Evolutionary conservation across 1,140 invertebrate genomes (phyloP).

Genomic region (Schmidtea mediterranea): DNA sequence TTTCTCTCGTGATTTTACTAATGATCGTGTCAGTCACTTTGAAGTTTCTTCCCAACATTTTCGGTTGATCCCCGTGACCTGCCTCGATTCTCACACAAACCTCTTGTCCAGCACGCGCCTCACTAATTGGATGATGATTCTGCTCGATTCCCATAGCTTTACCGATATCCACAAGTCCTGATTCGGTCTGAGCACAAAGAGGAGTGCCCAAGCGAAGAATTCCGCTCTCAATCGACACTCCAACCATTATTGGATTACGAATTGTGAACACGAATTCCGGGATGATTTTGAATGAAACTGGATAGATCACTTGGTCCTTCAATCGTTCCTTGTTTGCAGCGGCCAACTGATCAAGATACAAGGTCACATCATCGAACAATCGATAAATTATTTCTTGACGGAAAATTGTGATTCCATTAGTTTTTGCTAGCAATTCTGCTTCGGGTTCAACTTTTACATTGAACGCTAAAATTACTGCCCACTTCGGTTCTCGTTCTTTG

Average conservation of each 20-base stretch:
- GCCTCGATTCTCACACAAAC: constrained; percentile 95
- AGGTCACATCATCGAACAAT: constrained; percentile 83
- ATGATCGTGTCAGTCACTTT: constrained; percentile 73
- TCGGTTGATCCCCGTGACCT: constrained; percentile 74
- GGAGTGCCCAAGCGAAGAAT: constrained; percentile 81
- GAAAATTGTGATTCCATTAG: constrained; percentile 76
- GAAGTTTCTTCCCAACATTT: constrained; percentile 91
- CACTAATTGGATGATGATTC: constrained; percentile 49
- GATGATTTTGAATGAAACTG: constrained; percentile 61
- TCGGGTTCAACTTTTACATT: constrained; percentile 93
- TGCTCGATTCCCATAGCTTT: constrained; percentile 72
- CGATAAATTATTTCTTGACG: constrained; percentile 99
- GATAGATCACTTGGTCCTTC: constrained; percentile 79
- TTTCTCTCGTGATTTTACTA: constrained; percentile 85
- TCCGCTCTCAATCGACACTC: constrained; percentile 78
- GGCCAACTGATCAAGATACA: constrained; percentile 72
- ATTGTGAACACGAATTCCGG: constrained; percentile 86
- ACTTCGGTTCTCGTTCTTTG: constrained; percentile 87
- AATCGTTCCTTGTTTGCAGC: constrained; percentile 70
- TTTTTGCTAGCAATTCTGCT: constrained; percentile 81
- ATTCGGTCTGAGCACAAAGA: constrained; percentile 50
- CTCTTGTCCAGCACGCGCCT: constrained; percentile 75
- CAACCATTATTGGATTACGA: constrained; percentile 79
- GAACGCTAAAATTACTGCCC: constrained; percentile 88
- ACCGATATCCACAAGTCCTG: constrained; percentile 69